Conservation (phyloP, 2,113 vertebrate genomes). For the Callionymus lyra region DNA sequence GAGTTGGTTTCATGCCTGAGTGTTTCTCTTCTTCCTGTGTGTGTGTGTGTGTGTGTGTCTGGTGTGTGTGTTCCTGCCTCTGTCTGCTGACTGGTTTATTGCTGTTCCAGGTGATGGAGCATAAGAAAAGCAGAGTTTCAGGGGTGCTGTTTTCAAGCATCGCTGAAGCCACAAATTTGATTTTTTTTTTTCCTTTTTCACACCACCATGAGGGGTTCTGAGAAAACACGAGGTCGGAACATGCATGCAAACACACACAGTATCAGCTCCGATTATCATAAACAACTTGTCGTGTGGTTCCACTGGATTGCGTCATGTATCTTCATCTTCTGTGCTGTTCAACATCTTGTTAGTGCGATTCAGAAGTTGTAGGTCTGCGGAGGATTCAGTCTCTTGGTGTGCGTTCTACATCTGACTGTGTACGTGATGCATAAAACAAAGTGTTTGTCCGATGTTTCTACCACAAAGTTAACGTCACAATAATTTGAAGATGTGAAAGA, state of each 20-base stretch:
- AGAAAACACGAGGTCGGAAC: constrained; percentile 16
- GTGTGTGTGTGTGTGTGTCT: constrained; percentile 8
- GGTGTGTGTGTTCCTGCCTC: constrained; percentile 19
- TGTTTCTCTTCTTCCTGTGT: constrained; percentile 3
- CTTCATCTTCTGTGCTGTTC: constrained; percentile 31
- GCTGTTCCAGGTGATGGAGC: constrained; percentile 51
- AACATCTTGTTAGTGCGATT: constrained; percentile 21
- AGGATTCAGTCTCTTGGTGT: constrained; percentile 14
- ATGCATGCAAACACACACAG: constrained; percentile 2
- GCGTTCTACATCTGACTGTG: constrained; percentile 5
- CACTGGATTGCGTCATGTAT: constrained; percentile 31
- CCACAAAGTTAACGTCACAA: no score
- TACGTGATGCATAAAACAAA: constrained; percentile 14
- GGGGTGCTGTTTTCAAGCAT: constrained; percentile 56
- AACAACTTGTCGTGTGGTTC: constrained; percentile 13
- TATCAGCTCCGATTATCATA: constrained; percentile 4
- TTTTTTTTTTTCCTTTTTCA: constrained; percentile 32
- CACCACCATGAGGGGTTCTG: constrained; percentile 40
- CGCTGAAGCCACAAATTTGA: constrained; percentile 61
- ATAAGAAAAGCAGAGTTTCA: constrained; percentile 51
- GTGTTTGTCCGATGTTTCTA: not conserved
- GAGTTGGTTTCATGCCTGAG: no score
- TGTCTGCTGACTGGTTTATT: constrained; percentile 49
- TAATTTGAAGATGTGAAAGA: no score
- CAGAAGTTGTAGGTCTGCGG: constrained; percentile 11